Percentiles rank a stretch among this genome's conserved stretches.
Evolutionary conservation across 1,140 invertebrate species (phyloP).

Genomic region (Papilio helenus): DNA sequence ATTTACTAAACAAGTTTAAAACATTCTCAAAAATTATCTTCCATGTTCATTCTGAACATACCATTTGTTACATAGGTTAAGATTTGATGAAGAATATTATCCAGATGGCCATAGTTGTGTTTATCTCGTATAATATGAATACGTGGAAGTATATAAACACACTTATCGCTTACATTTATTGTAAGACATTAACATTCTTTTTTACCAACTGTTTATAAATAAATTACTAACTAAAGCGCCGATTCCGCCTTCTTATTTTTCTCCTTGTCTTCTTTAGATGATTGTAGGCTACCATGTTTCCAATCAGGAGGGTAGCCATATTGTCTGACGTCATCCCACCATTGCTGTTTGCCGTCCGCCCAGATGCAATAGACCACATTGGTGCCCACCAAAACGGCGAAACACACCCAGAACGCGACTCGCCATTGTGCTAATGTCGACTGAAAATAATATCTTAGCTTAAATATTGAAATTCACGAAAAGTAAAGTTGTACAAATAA

Average conservation of each 20-base stretch:
- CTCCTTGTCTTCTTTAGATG: constrained; percentile 63
- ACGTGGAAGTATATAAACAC: constrained; percentile 8
- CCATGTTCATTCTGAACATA: background rate
- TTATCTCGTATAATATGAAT: background rate
- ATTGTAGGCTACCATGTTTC: constrained; percentile 71
- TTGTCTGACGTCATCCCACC: constrained; percentile 85
- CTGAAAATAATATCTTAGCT: constrained; percentile 80
- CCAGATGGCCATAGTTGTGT: background rate
- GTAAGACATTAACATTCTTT: background rate
- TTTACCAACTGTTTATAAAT: background rate
- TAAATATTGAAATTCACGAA: background rate
- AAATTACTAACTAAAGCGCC: constrained; percentile 31
- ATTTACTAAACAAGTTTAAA: background rate
- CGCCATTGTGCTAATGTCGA: constrained; percentile 90
- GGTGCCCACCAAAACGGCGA: constrained; percentile 88
- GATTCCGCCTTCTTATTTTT: constrained; percentile 69
- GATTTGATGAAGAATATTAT: background rate
- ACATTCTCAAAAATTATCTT: background rate
- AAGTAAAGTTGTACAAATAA: background rate
- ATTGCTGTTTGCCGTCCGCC: constrained; percentile 88
- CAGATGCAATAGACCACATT: constrained; percentile 88
- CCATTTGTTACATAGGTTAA: background rate
- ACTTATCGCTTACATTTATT: background rate
- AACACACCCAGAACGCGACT: constrained; percentile 91
- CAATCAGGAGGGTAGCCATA: constrained; percentile 71